phyloP scores from a whole-genome alignment of 2,797 vertebrate genomes.

The Hozukius guyotensis region DNA sequence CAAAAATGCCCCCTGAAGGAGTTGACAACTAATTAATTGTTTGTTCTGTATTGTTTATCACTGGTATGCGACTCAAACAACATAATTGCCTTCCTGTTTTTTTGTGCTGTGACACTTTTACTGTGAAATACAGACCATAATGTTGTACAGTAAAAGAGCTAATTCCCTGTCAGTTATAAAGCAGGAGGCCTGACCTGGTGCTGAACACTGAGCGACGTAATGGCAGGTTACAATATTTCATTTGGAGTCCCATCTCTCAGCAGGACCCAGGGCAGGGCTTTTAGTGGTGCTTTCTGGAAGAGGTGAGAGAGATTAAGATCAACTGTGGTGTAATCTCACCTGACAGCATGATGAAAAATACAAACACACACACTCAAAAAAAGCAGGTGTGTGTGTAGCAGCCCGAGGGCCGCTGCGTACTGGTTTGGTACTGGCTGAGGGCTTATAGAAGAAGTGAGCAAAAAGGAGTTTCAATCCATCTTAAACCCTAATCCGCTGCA shows the following conservation, averaged over 20 bases:
- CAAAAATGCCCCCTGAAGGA: background rate
- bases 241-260: slow-evolving; percentile 79
- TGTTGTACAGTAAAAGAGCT: background rate
- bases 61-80: background rate
- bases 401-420: slow-evolving; percentile 22
- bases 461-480: slow-evolving; percentile 67
- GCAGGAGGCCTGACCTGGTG: slow-evolving; percentile 44
- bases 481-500: slow-evolving; percentile 65
- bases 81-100: background rate
- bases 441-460: slow-evolving; percentile 58
- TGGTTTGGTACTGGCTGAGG: slow-evolving; percentile 16
- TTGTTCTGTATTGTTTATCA: slow-evolving; percentile 1
- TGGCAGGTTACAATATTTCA: slow-evolving; percentile 76
- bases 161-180: slow-evolving; percentile 33
- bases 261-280: slow-evolving; percentile 68
- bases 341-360: slow-evolving; percentile 79
- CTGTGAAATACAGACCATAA: background rate
- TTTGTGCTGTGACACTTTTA: background rate
- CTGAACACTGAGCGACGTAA: slow-evolving; percentile 56
- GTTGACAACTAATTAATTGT: slow-evolving; percentile 5
- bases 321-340: slow-evolving; percentile 73
- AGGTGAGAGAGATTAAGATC: slow-evolving; percentile 76
- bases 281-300: slow-evolving; percentile 73
- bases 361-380: slow-evolving; percentile 29
- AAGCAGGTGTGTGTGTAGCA: slow-evolving; percentile 47